A percentile compares a stretch with the other conserved stretches of the same genome.
These are phyloP conservation scores for Saccostrea echinata DNA, from an alignment of 1,140 invertebrate species.

Conservation along the genomic window DNA sequence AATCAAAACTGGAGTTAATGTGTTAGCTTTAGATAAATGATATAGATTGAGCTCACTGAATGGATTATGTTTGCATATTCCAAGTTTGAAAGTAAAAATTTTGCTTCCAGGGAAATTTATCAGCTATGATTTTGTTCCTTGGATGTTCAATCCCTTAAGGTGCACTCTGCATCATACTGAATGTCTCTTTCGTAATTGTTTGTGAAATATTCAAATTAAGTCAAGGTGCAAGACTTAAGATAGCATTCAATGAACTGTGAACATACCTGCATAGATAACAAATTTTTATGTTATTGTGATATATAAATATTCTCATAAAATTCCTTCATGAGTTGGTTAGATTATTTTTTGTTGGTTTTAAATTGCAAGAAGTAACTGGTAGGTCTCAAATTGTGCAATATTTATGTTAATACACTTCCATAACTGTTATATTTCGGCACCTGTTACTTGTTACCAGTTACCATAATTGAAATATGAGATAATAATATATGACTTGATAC, in stretches of 20 bases:
- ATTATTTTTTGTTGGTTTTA: neutral
- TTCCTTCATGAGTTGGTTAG: neutral
- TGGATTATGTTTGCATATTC: neutral
- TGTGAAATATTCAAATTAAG: neutral
- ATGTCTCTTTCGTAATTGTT: neutral
- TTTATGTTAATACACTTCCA: neutral
- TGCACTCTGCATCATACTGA: neutral
- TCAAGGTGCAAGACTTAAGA: neutral
- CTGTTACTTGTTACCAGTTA: neutral
- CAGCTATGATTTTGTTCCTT: neutral
- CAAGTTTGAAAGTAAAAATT: neutral
- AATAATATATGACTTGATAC: neutral
- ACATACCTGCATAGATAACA: constrained; percentile 23
- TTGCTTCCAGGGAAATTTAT: neutral
- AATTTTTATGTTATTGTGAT: neutral
- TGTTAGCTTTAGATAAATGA: constrained; percentile 34
- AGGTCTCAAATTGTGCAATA: neutral
- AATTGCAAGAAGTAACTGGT: neutral
- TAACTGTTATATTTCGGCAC: neutral
- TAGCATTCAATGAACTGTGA: constrained; percentile 5
- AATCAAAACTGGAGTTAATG: neutral
- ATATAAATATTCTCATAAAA: neutral
- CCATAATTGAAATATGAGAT: neutral
- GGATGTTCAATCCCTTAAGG: neutral
- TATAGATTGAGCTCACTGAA: neutral